Evolutionary conservation across 2,888 invertebrate species (phyloP), one percentile per base, ranked within the genome.

Genomic region (Spialia ferax): DNA sequence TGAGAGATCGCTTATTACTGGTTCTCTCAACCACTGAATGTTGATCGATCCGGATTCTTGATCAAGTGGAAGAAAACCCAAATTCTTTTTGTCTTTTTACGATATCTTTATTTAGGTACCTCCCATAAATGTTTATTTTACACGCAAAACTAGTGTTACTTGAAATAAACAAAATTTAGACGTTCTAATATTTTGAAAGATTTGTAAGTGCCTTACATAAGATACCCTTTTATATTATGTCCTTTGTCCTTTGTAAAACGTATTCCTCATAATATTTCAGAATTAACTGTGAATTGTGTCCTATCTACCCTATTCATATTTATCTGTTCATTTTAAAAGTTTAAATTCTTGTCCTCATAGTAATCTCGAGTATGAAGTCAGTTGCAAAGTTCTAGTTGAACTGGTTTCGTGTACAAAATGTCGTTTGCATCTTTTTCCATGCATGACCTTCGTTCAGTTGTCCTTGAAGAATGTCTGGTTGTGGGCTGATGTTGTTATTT

Each of bases 381-480:
- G 18, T 10, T 55, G 18, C 71, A 71, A 72, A 75, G 86, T 70
- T 86, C 89, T 78, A 70, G 74, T 72, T 76, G 75, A 71, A 74
- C 69, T 89, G 88, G 89, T 71, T 71, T 69, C 50, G 65, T 71
- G 80, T 22, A 57, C 38, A 60, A 35, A 38, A 50, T 82, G 81
- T 76, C 80, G 83, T 80, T 81, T 29, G 48, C 86, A 83, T 80
- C 81, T 29, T 45, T 86, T 91, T 90, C 85, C 84, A 84, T 83
- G 85, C 91, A 91, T 91, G 91, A 90, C 91, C 89, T 86, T 84
- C 88, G 87, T 89, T 88, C 88, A 88, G 89, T 86, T 91, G 87
- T 87, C 89, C 91, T 91, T 90, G 88, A 72, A 71, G 79, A 85
- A 84, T 87, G 86, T 87, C 89, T 89, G 69, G 69, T 70, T 50